Conservation (phyloP, 2,113 vertebrate genomes). For the Phocoena sinus region DNA sequence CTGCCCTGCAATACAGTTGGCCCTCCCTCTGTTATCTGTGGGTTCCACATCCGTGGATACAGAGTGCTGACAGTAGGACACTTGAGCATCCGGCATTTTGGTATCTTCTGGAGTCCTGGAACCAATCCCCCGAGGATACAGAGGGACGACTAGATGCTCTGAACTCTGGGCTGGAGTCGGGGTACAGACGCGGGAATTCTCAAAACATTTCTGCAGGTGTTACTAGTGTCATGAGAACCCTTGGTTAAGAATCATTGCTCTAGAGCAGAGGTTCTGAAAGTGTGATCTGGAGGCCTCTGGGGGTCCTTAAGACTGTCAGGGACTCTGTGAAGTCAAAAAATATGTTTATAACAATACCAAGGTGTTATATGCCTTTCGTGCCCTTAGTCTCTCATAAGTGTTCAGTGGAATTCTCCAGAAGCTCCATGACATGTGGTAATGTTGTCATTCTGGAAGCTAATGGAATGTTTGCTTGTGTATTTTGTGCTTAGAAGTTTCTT, state of each 20-base stretch:
- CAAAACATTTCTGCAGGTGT: background rate
- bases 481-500: background rate
- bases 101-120: background rate
- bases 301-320: background rate
- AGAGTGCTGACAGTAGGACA: background rate
- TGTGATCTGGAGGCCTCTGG: background rate
- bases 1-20: rapidly evolving
- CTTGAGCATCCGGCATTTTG: background rate
- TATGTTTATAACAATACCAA: background rate
- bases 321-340: background rate
- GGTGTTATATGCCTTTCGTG: background rate
- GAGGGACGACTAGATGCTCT: background rate
- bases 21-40: background rate
- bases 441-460: background rate
- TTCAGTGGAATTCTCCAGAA: background rate
- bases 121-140: background rate
- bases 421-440: background rate
- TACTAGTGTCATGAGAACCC: background rate
- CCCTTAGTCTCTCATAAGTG: background rate
- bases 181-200: background rate
- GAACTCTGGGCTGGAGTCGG: background rate
- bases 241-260: background rate
- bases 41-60: background rate
- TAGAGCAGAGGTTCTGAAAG: background rate
- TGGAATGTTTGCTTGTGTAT: background rate